Conservation (phyloP, 2,888 invertebrate species). For the Megamerina dolium region DNA sequence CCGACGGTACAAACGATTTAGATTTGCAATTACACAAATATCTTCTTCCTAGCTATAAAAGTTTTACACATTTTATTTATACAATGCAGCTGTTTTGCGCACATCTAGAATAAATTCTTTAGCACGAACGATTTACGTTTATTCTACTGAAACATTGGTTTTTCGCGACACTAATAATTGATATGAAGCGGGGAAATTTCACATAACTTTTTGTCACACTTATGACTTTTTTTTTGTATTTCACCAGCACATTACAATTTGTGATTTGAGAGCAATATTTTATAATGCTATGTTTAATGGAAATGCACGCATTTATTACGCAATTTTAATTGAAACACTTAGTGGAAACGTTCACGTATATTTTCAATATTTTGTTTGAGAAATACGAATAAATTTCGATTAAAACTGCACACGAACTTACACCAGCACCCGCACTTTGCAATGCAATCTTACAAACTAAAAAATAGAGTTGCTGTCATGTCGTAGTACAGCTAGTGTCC, state of each 20-base stretch:
- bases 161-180: too few species aligned
- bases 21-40: too few species aligned
- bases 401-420: slow-evolving; percentile 27
- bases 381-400: slow-evolving; percentile 29
- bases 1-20: slow-evolving; percentile 19
- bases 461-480: too few species aligned
- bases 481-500: too few species aligned
- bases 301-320: slow-evolving; percentile 8
- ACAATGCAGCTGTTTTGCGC: too few species aligned
- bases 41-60: too few species aligned
- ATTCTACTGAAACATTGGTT: too few species aligned
- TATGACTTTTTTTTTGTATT: slow-evolving; percentile 15
- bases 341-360: slow-evolving; percentile 10
- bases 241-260: slow-evolving; percentile 10
- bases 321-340: slow-evolving; percentile 8
- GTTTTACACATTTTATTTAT: too few species aligned
- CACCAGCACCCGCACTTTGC: slow-evolving; percentile 33
- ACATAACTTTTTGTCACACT: slow-evolving; percentile 16
- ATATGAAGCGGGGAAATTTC: slow-evolving; percentile 12
- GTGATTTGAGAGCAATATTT: neutral
- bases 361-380: slow-evolving; percentile 17
- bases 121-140: too few species aligned
- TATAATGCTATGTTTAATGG: slow-evolving; percentile 6
- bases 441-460: slow-evolving; percentile 30
- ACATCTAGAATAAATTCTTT: too few species aligned